These are phyloP conservation scores for Drosophila ananassae DNA, from an alignment of 1,140 invertebrate genomes.

Conservation along the genomic window DNA sequence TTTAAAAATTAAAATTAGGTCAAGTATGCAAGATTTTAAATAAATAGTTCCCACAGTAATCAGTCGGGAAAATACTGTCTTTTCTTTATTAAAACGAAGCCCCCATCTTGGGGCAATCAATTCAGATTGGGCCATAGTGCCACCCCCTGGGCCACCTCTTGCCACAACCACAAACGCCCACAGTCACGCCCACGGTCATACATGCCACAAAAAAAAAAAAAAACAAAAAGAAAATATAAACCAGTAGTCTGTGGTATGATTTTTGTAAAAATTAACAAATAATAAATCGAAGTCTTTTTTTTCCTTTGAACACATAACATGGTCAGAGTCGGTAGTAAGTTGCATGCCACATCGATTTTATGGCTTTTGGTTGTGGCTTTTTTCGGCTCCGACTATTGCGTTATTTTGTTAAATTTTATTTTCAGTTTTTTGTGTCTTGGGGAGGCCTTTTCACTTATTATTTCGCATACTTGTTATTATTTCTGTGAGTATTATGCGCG, in stretches of 20 bases:
- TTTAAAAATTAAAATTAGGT: not conserved
- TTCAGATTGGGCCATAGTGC: slow-evolving; percentile 10
- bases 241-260: not conserved
- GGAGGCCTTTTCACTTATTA: slow-evolving; percentile 41
- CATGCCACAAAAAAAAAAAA: not conserved
- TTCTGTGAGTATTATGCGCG: slow-evolving; percentile 31
- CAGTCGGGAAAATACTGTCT: not conserved
- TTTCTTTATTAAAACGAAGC: too few species aligned
- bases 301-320: not conserved
- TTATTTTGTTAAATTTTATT: slow-evolving; percentile 8
- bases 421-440: slow-evolving; percentile 11
- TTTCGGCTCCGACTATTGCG: slow-evolving; percentile 11
- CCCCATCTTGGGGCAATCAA: slow-evolving; percentile 1
- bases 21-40: not conserved
- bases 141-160: slow-evolving; percentile 1
- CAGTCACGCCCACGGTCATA: slow-evolving; percentile 24
- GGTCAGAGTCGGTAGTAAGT: not conserved
- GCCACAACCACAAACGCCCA: slow-evolving; percentile 20
- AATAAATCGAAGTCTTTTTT: slow-evolving; percentile 22
- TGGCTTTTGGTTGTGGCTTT: slow-evolving; percentile 15
- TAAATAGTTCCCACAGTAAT: slow-evolving; percentile 6
- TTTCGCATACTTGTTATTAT: slow-evolving; percentile 49
- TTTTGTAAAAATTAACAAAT: slow-evolving; percentile 19
- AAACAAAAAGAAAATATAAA: not conserved
- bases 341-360: slow-evolving; percentile 35